Evolutionary conservation across 92 coral and sea anemone species (phyloP), one percentile per base, ranked within the genome.

Genomic region (Palythoa caribaeorum): DNA sequence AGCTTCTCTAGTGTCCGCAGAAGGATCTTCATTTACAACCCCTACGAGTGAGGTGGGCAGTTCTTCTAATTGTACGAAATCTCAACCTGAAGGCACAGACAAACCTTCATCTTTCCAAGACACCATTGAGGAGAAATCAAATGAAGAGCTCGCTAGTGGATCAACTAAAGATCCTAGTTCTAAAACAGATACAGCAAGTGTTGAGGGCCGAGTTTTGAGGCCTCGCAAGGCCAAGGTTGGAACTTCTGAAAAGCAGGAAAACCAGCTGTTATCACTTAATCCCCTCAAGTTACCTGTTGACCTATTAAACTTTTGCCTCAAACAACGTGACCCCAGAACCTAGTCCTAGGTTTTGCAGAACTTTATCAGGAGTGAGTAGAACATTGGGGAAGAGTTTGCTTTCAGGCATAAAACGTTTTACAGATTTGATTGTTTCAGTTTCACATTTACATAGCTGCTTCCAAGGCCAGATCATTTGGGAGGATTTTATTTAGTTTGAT

Each of bases 201-300:
- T n/a, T 38, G 14, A 35, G 9, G 38, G 75, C 1, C 52, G 76
- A 12, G 63, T 81, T 66, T 81, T 81, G 76, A 81, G 86, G 35
- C 86, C 86, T 20, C 55, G 86, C 44, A 81, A 63, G 50, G 20
- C 19, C 20, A 80, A 80, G 86, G 47, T 17, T 21, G 28, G 40
- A 44, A 69, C 92, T 60, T 80, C n/a, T 15, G 66, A 63, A 13
- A 69, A 77, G 39, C 74, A 65, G 35, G 28, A 70, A 59, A 91
- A 85, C 28, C 89, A 88, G 77, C 92, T 94, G 14, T 90, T 89
- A 5, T 95, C 99, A 9, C 87, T 97, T n/a, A 97, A 97, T 37
- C 99, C 99, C 17, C 81, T 97, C 6, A 91, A 87, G 52, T 92
- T 97, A 0, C 99, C 99, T 3, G 99, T 97, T 12, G 39, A 92